These are phyloP conservation scores for Andrena fulva DNA, from an alignment of 2,888 invertebrate genomes.

Conservation along the genomic window DNA sequence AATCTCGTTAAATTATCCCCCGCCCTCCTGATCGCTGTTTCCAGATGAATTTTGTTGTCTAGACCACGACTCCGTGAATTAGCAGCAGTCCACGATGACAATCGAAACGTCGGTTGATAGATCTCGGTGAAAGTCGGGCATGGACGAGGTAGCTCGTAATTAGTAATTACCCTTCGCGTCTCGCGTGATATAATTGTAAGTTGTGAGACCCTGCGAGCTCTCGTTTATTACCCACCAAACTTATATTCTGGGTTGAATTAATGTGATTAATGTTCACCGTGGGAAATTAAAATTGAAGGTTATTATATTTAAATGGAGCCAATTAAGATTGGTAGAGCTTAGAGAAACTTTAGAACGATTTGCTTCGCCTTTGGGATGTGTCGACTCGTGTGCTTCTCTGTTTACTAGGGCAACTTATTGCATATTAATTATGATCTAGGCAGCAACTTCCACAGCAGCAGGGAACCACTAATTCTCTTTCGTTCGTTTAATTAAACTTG, in stretches of 20 bases:
- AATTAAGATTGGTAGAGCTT: too few relatives aligned
- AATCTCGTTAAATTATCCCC: background rate
- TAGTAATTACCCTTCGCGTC: background rate
- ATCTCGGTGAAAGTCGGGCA: background rate
- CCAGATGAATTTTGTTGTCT: background rate
- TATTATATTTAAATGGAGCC: background rate
- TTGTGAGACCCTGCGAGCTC: too few relatives aligned
- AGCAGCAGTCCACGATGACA: background rate
- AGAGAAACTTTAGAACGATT: background rate
- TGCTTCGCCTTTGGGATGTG: too few relatives aligned
- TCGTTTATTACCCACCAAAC: too few relatives aligned
- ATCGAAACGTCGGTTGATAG: background rate
- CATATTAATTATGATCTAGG: background rate
- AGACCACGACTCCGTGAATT: background rate
- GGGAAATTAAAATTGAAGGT: background rate
- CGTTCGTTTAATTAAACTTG: too few relatives aligned
- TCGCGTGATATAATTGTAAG: too few relatives aligned
- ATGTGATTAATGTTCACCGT: too few relatives aligned
- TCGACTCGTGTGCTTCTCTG: background rate
- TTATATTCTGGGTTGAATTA: too few relatives aligned
- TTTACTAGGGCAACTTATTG: background rate
- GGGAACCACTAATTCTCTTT: too few relatives aligned
- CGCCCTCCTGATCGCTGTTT: background rate
- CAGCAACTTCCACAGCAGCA: too few relatives aligned
- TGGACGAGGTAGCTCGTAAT: background rate